Conservation (phyloP, 2,797 vertebrate species). For the Loriculus beryllinus region DNA sequence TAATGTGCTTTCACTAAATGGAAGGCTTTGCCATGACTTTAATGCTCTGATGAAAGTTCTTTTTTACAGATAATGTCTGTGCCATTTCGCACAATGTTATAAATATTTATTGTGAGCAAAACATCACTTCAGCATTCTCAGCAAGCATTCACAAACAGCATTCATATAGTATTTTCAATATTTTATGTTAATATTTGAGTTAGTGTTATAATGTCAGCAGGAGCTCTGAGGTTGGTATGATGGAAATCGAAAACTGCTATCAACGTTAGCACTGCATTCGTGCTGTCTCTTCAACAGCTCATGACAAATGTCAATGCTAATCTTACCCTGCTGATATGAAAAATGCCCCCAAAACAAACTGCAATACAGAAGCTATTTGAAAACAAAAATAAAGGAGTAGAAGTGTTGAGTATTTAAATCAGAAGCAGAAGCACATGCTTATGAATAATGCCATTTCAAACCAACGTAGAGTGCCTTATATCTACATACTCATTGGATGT, state of each 20-base stretch:
- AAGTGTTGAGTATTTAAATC: background rate
- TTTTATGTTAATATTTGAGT: constrained; percentile 69
- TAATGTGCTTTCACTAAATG: background rate
- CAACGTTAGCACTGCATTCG: constrained; percentile 3
- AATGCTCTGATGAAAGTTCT: background rate
- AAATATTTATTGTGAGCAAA: constrained; percentile 46
- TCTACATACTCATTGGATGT: background rate
- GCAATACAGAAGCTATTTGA: background rate
- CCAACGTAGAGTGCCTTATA: background rate
- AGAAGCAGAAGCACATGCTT: background rate
- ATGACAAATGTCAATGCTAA: constrained; percentile 47
- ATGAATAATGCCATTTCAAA: constrained; percentile 16
- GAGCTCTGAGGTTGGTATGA: constrained; percentile 19
- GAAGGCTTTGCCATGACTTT: background rate
- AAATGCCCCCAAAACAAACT: constrained; percentile 26
- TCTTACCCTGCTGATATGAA: constrained; percentile 18
- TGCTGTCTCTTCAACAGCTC: constrained; percentile 31
- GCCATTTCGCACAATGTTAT: constrained; percentile 8
- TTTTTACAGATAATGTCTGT: background rate
- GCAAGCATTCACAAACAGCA: constrained; percentile 26
- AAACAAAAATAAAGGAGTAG: background rate
- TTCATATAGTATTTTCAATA: constrained; percentile 61
- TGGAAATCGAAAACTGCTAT: constrained; percentile 33
- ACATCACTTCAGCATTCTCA: constrained; percentile 21
- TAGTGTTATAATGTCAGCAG: constrained; percentile 48